Base-by-base conservation (phyloP, 64 coral and sea anemone species). In the Hydrozoanthus tunicans region DNA sequence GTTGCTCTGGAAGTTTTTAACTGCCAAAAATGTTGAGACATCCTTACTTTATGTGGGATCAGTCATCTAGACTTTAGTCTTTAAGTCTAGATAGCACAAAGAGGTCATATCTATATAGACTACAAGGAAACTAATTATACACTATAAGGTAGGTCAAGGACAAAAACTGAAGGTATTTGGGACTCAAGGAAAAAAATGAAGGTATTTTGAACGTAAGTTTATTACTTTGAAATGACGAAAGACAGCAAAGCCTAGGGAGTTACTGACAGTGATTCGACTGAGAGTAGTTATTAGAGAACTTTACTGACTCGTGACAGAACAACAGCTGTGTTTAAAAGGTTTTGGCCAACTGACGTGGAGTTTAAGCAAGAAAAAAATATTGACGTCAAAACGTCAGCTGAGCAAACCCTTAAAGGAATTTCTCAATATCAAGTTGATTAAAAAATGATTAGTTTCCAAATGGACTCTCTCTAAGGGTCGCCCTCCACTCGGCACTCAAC, bases 291-390 rank as follows among this genome's bases (percentile, higher is more conserved):
- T 1, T 9, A 51, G 56, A 6, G 25, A 23, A 20, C 14, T 20
- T 51, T 27, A 51, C 10, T 17, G 3, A 2, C 65, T 58, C 82
- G 64, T 70, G 51, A 66, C 15, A 55, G 8, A n/a, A 71, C 0
- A 5, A 86, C 53, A 86, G 82, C 82, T 86, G 82, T 86, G 53
- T 86, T 86, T 86, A 9, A 57, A 56, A 1, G 23, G 25, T 3
- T 17, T 56, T 10, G 9, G 7, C 5, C 12, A 9, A n/a, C 53
- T 86, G 82, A 86, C 82, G 82, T 86, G 65, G 82, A 86, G 23
- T 86, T 71, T 86, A 24, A 13, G 3, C 27, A 14, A 53, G 71
- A 71, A 23, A 53, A 4, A 71, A 51, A 86, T 86, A 25, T 56
- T 17, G 65, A 86, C 65, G 57, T 6, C 58, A 71, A 56, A 86